Evolutionary conservation across 2,797 vertebrate species (phyloP).

Genomic region (Ispidina picta): DNA sequence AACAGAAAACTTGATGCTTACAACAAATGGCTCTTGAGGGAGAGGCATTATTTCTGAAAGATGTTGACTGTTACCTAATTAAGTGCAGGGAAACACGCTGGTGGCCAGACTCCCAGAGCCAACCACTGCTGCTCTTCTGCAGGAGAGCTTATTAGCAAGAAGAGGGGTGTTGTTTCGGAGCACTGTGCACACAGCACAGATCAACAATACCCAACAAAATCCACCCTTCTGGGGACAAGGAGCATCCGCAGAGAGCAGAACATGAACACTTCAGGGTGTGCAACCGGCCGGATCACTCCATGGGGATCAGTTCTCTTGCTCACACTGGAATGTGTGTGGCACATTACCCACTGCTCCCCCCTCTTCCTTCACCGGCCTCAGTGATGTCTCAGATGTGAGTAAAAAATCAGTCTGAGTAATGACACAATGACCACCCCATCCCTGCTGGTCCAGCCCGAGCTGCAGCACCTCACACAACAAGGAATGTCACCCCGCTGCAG

Average conservation of each 20-base stretch:
- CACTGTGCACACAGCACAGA: not conserved
- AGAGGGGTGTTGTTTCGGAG: not conserved
- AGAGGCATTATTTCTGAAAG: conserved; percentile 9
- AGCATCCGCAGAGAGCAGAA: not conserved
- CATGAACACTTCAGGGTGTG: not conserved
- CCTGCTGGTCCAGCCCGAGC: not conserved
- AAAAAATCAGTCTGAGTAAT: accelerated
- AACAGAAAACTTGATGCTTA: not conserved
- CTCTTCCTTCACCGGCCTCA: too few species aligned
- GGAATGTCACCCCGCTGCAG: not conserved
- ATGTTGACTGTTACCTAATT: not conserved
- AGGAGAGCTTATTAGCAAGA: not conserved
- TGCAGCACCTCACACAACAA: too few species aligned
- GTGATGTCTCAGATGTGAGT: accelerated
- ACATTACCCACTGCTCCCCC: not conserved
- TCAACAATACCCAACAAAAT: not conserved
- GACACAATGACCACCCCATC: not conserved
- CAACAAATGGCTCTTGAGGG: not conserved
- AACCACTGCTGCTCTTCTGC: not conserved
- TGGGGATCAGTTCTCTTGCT: accelerated
- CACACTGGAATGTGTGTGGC: not conserved
- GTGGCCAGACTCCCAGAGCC: not conserved
- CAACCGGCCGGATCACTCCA: not conserved
- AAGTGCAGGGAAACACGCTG: not conserved
- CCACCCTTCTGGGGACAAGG: not conserved